Base-by-base conservation (phyloP, 64 coral and sea anemone genomes). In the Stichodactyla mertensii region DNA sequence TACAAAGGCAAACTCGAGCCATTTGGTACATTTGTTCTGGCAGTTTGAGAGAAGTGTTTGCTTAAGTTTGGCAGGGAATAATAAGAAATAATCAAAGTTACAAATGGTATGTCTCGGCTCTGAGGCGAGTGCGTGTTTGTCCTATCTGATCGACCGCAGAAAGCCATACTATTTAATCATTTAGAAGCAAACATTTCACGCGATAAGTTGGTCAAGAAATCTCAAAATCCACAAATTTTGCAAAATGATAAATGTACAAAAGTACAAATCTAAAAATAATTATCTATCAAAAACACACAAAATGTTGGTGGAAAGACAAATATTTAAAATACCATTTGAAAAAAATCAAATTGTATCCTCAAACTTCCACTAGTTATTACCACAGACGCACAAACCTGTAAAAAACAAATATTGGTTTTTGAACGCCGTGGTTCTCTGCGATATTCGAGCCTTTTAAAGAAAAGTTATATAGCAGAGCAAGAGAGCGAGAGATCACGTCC, bases 321-420 rank as follows among this genome's bases (percentile, higher is more conserved):
- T 86, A 61, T 67, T 86, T 66, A 69, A 86, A 84, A 36, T 53
- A 86, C 70, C 58, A 57, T 67, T 85, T 8, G 36, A 80, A 3
- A 60, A 84, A 55, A 57, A 24, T 28, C n/a, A 60, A 31, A 84
- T 58, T 45, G 55, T 60, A 74, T 74, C 24, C 22, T 31, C 22
- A 74, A 74, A 74, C 24, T 26, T 31, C 24, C 69, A 74, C 69
- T 74, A 74, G 24, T 74, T 36, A 74, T 74, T 74, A 74, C 8
- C 10, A n/a, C 24, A 31, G 69, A 74, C 69, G 69, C 12, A 31
- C 10, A 11, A 74, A 14, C 7, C n/a, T 12, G 24, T 6, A 66
- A 9, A 74, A 74, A 74, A 74, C 69, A 74, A 74, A 74, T 23
- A 74, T 27, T 13, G 27, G 1, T 31, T 26, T 9, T 31, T 23